Evolutionary conservation across 2,113 vertebrate genomes (phyloP).

Genomic region (Desmodus rotundus): DNA sequence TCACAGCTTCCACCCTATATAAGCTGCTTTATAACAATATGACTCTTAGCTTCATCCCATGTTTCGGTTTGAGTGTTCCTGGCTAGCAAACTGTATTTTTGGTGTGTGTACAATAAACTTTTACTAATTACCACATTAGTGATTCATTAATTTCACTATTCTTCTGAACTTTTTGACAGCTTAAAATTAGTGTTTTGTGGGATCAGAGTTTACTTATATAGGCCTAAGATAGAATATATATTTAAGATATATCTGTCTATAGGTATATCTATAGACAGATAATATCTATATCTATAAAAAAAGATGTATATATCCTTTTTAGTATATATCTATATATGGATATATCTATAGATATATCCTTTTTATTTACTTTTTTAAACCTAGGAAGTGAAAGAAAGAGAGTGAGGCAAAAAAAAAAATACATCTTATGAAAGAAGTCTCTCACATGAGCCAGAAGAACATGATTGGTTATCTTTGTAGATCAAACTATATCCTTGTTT

Average conservation of each 20-base stretch:
- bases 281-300: too few species aligned
- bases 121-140: neutral
- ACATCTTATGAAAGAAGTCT: neutral
- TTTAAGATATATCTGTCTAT: too few species aligned
- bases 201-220: neutral
- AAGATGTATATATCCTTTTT: too few species aligned
- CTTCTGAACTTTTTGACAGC: neutral
- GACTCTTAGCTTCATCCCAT: neutral
- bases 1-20: neutral
- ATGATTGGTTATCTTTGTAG: neutral
- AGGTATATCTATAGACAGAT: too few species aligned
- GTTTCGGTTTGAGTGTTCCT: neutral
- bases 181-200: neutral
- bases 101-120: neutral
- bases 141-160: neutral
- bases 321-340: neutral
- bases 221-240: neutral
- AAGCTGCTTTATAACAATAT: neutral
- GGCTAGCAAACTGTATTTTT: neutral
- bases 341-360: neutral
- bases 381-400: neutral
- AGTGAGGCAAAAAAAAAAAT: neutral
- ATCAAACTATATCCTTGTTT: neutral
- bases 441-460: neutral
- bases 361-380: neutral